Evolutionary conservation across 2,113 vertebrate genomes (phyloP), one percentile per base, ranked within the genome.

Genomic region (Dunckerocampus dactyliophorus): DNA sequence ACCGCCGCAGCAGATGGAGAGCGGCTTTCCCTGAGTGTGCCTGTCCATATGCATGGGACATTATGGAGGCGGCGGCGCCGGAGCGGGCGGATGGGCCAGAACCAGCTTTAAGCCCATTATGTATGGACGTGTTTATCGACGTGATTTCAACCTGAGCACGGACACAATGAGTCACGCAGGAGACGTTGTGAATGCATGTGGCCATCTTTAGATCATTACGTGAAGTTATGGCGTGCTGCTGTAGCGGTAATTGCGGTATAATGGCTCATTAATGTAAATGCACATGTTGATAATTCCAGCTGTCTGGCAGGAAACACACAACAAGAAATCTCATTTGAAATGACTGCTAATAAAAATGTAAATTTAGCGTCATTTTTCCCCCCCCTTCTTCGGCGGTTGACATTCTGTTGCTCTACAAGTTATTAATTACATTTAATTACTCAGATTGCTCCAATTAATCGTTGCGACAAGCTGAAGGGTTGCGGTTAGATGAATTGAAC

Each of bases 1-100:
- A 66, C 70, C 69, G 28, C 82, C 21, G 60, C 80, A 76, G 67
- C 88, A 89, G 85, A 88, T 85, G 85, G 85, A 87, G 81, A 77
- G 74, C 65, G 56, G 73, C 71, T 84, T 72, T 79, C 71, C 72
- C 66, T 1, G 46, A 75, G 77, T 69, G 76, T 73, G 76, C 79
- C 19, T 60, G 77, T 72, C 84, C 82, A 80, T 76, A 76, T 71
- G 75, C 72, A 64, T 68, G 72, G 72, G 20, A 31, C 79, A 83
- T 85, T 86, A 78, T 77, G 72, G 67, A 60, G 54, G 56, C 45
- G 43, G 67, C 67, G 17, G 70, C 9, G 51, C 71, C 47, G 60
- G 68, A 62, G 70, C 51, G 31, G 24, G 43, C 62, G 64, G 65
- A 80, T 65, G 1, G 43, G 61, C 61, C 4, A 24, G 52, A 76